phyloP scores from a whole-genome alignment of 2,888 invertebrate species.

The Norana najaformis region DNA sequence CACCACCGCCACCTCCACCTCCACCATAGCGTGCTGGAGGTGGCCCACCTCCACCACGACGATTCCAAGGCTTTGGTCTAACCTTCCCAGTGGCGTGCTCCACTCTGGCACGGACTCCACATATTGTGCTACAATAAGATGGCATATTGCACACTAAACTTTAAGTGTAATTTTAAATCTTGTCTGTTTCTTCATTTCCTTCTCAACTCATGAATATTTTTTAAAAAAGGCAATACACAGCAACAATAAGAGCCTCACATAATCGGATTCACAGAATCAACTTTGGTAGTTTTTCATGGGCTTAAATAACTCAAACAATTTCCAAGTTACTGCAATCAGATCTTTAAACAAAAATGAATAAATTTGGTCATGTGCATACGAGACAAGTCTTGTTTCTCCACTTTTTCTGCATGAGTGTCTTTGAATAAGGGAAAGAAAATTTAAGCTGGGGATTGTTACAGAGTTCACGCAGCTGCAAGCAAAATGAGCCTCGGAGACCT shows the following conservation, averaged over 20 bases:
- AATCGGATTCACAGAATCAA: not conserved
- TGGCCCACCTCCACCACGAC: constrained; percentile 44
- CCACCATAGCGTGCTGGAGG: constrained; percentile 14
- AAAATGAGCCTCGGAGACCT: too few species aligned
- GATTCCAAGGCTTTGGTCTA: constrained; percentile 41
- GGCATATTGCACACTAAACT: not conserved
- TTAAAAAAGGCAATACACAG: not conserved
- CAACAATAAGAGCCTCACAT: too few species aligned
- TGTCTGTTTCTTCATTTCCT: not conserved
- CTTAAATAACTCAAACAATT: too few species aligned
- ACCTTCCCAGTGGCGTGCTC: constrained; percentile 86
- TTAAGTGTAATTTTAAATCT: not conserved
- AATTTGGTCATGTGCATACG: too few species aligned
- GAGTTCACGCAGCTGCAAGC: too few species aligned
- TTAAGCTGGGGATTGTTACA: too few species aligned
- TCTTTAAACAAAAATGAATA: too few species aligned
- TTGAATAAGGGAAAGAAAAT: too few species aligned
- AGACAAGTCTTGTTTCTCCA: too few species aligned
- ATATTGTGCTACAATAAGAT: constrained; percentile 36
- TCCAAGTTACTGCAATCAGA: too few species aligned
- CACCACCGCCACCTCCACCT: constrained; percentile 38
- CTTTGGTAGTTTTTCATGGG: not conserved
- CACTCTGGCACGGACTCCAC: constrained; percentile 85
- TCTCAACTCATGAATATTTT: not conserved
- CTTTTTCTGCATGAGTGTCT: too few species aligned